phyloP scores from a whole-genome alignment of 35 echinoderm and acorn worm species.

The Apostichopus parvimensis region DNA sequence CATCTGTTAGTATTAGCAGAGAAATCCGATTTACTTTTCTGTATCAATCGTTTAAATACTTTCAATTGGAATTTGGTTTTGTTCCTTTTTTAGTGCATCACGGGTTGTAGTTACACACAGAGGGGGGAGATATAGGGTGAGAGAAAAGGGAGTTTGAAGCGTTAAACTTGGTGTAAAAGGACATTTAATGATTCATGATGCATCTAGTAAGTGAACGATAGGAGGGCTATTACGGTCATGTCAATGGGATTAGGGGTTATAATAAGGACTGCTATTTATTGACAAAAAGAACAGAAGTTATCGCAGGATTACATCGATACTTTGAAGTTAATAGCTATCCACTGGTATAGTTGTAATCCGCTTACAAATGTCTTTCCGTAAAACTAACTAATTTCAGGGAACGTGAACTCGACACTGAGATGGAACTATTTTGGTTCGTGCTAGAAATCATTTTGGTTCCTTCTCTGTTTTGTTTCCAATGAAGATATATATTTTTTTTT shows the following conservation, averaged over 20 bases:
- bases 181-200: not conserved
- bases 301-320: not conserved
- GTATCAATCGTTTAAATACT: not conserved
- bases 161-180: not conserved
- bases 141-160: not conserved
- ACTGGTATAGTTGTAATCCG: too few relatives aligned
- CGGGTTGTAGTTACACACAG: not conserved
- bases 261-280: not conserved
- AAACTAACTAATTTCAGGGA: too few relatives aligned
- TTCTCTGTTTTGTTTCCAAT: too few relatives aligned
- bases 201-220: not conserved
- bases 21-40: not conserved
- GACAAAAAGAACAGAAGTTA: not conserved
- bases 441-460: too few relatives aligned
- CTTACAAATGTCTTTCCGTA: too few relatives aligned
- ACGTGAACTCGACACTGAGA: too few relatives aligned
- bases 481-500: too few relatives aligned
- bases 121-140: not conserved
- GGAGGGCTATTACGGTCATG: not conserved
- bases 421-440: too few relatives aligned
- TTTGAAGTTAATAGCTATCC: too few relatives aligned
- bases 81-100: not conserved
- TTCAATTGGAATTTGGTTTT: not conserved
- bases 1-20: constrained; percentile 15
- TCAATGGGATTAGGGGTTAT: not conserved